phyloP scores from a whole-genome alignment of 2,113 vertebrate species.

The Urocolius indicus region DNA sequence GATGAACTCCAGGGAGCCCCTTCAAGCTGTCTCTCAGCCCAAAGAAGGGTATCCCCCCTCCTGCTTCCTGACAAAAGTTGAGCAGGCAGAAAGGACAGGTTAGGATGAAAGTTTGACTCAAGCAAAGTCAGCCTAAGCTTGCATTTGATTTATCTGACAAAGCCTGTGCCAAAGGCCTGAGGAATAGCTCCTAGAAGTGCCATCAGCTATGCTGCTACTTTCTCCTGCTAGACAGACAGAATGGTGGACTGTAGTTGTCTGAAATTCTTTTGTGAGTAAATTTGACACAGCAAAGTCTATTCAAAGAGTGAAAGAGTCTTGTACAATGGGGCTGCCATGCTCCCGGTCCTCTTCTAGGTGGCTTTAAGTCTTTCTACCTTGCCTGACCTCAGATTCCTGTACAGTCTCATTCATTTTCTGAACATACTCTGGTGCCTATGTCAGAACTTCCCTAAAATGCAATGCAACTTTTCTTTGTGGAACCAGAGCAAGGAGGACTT shows the following conservation, averaged over 20 bases:
- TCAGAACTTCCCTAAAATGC: background rate
- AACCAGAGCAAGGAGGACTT: background rate
- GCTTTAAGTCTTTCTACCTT: background rate
- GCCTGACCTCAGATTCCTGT: background rate
- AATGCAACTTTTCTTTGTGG: background rate
- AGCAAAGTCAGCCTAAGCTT: background rate
- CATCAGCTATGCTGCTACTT: background rate
- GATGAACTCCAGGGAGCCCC: background rate
- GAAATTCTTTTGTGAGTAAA: background rate
- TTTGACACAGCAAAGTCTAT: background rate
- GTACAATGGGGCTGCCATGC: background rate
- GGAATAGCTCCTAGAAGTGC: background rate
- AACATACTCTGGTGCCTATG: background rate
- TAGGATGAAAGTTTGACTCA: background rate
- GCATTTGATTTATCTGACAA: background rate
- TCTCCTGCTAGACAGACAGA: background rate
- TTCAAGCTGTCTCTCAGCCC: background rate
- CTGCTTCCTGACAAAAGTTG: background rate
- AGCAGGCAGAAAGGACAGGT: background rate
- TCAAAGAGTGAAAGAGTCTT: background rate
- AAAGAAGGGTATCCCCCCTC: background rate
- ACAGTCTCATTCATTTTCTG: accelerated
- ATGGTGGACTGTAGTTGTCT: background rate
- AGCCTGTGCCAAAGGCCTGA: background rate
- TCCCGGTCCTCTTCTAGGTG: background rate